Evolutionary conservation across 2,888 invertebrate genomes (phyloP).

Genomic region (Caenorhabditis plicata): DNA sequence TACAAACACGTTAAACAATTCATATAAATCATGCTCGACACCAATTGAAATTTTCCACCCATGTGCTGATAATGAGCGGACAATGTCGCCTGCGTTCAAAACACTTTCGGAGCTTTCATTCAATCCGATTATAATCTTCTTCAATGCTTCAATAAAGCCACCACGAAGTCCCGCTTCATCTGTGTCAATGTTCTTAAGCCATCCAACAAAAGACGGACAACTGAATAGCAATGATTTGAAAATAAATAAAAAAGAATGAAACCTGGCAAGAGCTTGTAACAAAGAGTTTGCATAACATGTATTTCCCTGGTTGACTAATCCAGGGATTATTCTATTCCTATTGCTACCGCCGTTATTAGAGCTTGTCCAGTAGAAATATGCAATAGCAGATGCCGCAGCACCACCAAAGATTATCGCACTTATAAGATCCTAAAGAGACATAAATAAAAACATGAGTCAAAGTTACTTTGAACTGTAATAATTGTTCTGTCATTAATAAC

Average conservation of each 20-base stretch:
- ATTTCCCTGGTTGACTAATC: slow-evolving; percentile 50
- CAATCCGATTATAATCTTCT: slow-evolving; percentile 7
- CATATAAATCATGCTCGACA: slow-evolving; percentile 79
- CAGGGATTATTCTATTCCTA: slow-evolving; percentile 28
- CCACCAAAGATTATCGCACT: slow-evolving; percentile 40
- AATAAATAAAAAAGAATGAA: background rate
- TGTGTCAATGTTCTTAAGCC: slow-evolving; percentile 26
- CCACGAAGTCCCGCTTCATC: slow-evolving; percentile 7
- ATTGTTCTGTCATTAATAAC: too few relatives aligned
- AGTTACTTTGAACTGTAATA: too few relatives aligned
- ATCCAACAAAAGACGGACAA: slow-evolving; percentile 42
- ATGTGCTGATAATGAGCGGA: slow-evolving; percentile 25
- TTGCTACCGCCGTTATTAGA: too few relatives aligned
- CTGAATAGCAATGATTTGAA: slow-evolving; percentile 19
- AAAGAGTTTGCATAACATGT: slow-evolving; percentile 53
- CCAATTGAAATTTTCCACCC: slow-evolving; percentile 45
- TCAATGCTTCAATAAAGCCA: slow-evolving; percentile 14
- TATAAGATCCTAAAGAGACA: too few relatives aligned
- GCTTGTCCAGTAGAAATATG: slow-evolving; percentile 34
- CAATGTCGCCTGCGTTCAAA: slow-evolving; percentile 32
- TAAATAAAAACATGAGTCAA: too few relatives aligned
- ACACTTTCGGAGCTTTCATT: slow-evolving; percentile 18
- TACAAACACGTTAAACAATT: slow-evolving; percentile 83
- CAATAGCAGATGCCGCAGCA: slow-evolving; percentile 33
- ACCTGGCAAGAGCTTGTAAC: slow-evolving; percentile 51